Evolutionary conservation across 2,888 invertebrate genomes (phyloP).

Genomic region (Altica lythri): DNA sequence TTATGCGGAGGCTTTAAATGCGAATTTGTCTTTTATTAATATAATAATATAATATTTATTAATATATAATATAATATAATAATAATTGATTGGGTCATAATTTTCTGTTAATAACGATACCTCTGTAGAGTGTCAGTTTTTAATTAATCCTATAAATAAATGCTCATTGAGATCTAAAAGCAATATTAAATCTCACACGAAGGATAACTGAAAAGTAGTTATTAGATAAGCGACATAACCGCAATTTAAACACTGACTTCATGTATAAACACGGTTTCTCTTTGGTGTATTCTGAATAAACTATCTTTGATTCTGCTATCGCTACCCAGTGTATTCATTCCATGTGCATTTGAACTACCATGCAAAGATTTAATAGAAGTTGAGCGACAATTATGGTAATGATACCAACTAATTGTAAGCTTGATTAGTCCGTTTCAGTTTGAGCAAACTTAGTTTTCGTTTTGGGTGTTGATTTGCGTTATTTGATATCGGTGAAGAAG

Average conservation of each 20-base stretch:
- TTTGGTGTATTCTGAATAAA: constrained; percentile 6
- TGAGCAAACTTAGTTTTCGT: constrained; percentile 28
- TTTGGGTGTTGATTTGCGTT: constrained; percentile 18
- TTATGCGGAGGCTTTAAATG: not conserved
- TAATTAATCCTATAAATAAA: too few species aligned
- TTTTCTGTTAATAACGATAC: too few species aligned
- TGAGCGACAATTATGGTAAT: constrained; percentile 41
- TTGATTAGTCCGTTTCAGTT: constrained; percentile 34
- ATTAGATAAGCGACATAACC: too few species aligned
- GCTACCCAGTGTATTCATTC: constrained; percentile 4
- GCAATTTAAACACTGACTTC: too few species aligned
- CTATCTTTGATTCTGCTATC: constrained; percentile 18
- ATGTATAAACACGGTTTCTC: not conserved
- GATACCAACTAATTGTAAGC: constrained; percentile 38
- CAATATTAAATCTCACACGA: too few species aligned
- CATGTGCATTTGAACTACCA: constrained; percentile 13
- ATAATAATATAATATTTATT: too few species aligned
- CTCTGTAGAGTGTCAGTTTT: too few species aligned
- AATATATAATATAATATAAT: too few species aligned
- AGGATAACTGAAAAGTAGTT: too few species aligned
- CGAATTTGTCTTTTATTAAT: too few species aligned
- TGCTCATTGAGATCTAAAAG: too few species aligned
- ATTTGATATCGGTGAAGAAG: constrained; percentile 15
- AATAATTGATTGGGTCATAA: too few species aligned
- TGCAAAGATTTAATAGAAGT: constrained; percentile 39